Base-by-base conservation (phyloP, 2,113 vertebrate genomes). In the Alethe castanea region DNA sequence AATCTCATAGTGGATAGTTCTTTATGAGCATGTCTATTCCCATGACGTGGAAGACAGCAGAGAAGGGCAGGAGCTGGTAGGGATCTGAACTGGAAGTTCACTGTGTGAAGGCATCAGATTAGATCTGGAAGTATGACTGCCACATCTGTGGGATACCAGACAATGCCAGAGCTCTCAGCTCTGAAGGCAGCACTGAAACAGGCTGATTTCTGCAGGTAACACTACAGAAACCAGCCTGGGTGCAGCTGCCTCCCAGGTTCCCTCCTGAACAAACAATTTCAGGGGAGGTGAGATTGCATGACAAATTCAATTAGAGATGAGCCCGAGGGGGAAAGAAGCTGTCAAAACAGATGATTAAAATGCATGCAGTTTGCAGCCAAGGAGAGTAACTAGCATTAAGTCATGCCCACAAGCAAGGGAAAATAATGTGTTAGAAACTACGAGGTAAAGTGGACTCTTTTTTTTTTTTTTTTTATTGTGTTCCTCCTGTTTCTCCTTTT, bases 251-350 rank as follows among this genome's bases (percentile, higher is more conserved):
- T 93, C 72, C 33, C 76, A 38, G 76, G 31, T 38, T 83, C 65
- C 52, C 64, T 82, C 71, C 67, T 1, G 0, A 28, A 78, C 71
- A 88, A 90, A 70, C 9, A 19, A 14, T 92, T 95, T 89, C 42
- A 87, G 77, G 56, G 92, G 88, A 95, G 86, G 95, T 73, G 84
- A 84, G 92, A 73, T 71, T 90, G 79, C 92, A 86, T 82, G 91
- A 89, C 88, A 94, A 90, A 93, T 92, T 94, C 85, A 93, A 96
- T 96, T 95, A 97, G 85, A 83, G 69, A 92, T 66, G 76, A 93
- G 83, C 92, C 87, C 70, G 61, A 89, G 60, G 87, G 90, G 59
- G 29, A 54, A 91, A 89, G 80, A 69, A 52, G 82, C 87, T 94
- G 82, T 88, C 95, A 97, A 97, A 95, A 94, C 77, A 95, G 80